These are phyloP conservation scores for Typhlichthys eigenmanni DNA, from an alignment of 2,797 vertebrate species.

Conservation along the genomic window DNA sequence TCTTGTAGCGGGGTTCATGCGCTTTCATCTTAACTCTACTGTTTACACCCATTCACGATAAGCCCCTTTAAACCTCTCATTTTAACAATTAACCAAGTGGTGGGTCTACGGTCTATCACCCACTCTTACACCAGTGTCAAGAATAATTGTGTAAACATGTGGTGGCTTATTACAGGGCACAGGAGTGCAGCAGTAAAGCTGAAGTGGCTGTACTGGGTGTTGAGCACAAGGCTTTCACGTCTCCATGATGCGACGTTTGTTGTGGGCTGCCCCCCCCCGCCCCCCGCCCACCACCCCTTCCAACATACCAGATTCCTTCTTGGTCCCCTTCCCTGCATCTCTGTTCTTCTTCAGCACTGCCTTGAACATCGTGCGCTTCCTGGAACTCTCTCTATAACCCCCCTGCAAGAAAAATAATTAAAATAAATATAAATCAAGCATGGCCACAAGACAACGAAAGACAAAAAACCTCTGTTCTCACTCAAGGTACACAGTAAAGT, in stretches of 20 bases:
- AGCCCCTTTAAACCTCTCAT: constrained; percentile 10
- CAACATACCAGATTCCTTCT: constrained; percentile 89
- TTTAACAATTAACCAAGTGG: constrained; percentile 8
- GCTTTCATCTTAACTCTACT: constrained; percentile 30
- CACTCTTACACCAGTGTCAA: constrained; percentile 11
- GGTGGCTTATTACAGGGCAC: not conserved
- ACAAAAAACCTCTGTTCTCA: constrained; percentile 24
- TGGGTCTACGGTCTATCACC: not conserved
- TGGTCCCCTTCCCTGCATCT: constrained; percentile 90
- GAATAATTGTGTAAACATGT: constrained; percentile 11
- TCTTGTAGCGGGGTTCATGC: constrained; percentile 1
- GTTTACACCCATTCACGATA: constrained; percentile 20
- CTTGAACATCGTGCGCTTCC: constrained; percentile 88
- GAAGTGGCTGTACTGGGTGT: not conserved
- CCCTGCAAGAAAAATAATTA: constrained; percentile 61
- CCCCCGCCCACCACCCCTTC: constrained; percentile 15
- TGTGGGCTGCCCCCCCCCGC: constrained; percentile 15
- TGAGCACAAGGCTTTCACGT: not conserved
- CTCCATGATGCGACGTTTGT: constrained; percentile 6
- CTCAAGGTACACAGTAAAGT: constrained; percentile 9
- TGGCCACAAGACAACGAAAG: constrained; percentile 10
- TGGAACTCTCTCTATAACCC: constrained; percentile 61
- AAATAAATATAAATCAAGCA: constrained; percentile 15
- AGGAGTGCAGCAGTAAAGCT: not conserved
- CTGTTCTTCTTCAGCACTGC: constrained; percentile 97